Evolutionary conservation across 2,113 vertebrate species (phyloP), one percentile per base, ranked within the genome.

Genomic region (Lichenostomus cassidix): DNA sequence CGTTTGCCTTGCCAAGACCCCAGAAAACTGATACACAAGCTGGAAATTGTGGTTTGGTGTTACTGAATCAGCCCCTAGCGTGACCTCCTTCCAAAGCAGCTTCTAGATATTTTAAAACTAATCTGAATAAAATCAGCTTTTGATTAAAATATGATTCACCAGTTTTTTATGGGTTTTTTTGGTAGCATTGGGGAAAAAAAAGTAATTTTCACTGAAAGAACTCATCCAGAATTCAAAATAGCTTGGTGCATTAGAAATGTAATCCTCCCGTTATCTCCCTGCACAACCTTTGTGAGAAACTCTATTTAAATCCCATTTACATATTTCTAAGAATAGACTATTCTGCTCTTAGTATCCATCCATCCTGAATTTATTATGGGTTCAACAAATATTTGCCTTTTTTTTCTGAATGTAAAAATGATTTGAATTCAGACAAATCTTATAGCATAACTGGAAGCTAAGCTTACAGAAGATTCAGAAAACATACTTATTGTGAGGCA

Each of bases 231-330:
- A 56, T 83, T 68, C 65, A 64, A 63, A 96, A 90, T 78, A 95
- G 28, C 62, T 83, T 46, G 16, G 46, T 88, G 52, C 37, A 71
- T 93, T 82, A 90, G 58, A 93, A 85, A 65, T 68, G 12, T 55
- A 73, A 87, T 82, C 83, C 58, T 89, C 52, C 64, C 41, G 71
- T 96, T 86, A 88, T 92, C 25, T 89, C 76, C 85, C 59, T 92
- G 79, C 27, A 50, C 44, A 93, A 46, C 41, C 80, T 92, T 68
- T 84, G 53, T 89, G 62, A 93, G 76, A 96, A 93, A 94, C 8
- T 83, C 90, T 83, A 83, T 93, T 96, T 88, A 95, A 96, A 96
- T 95, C 67, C 76, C 64, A 96, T 97, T 97, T 96, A 92, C 87
- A 83, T 93, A 81, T 76, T 90, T 85, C 94, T 96, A 90, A 84